These are phyloP conservation scores for Seira sanloemensis DNA, from an alignment of 2,888 invertebrate species.

Conservation along the genomic window DNA sequence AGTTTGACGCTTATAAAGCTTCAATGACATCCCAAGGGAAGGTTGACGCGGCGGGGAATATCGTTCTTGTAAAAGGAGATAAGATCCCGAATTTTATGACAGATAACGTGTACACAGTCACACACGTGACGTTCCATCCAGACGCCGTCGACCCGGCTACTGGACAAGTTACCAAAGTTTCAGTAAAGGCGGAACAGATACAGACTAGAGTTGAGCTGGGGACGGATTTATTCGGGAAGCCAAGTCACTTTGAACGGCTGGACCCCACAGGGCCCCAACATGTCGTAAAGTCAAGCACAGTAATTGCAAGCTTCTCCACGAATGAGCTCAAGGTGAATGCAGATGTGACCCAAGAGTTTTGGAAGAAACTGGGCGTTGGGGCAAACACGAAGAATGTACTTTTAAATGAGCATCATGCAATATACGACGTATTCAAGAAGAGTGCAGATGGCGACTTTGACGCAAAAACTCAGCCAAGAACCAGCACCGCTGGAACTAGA, in stretches of 20 bases:
- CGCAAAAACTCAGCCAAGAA: background rate
- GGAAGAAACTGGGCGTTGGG: background rate
- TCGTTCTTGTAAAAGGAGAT: too few relatives aligned
- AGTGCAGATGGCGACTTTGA: background rate
- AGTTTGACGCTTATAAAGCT: background rate
- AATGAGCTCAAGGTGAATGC: background rate
- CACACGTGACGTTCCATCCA: background rate
- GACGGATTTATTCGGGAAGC: background rate
- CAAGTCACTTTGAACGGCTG: background rate
- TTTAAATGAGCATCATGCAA: background rate
- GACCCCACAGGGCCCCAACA: background rate
- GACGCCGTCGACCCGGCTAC: background rate
- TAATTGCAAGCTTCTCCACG: background rate
- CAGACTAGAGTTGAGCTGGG: background rate
- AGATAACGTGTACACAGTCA: background rate
- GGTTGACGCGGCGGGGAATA: too few relatives aligned
- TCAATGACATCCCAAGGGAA: background rate
- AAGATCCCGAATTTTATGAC: background rate
- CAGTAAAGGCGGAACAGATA: background rate
- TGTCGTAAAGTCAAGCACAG: background rate
- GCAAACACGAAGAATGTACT: background rate
- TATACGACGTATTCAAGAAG: background rate
- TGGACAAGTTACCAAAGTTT: background rate
- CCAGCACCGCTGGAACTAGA: background rate
- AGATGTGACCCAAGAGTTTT: background rate